These are phyloP conservation scores for Baronia brevicornis DNA, from an alignment of 2,888 invertebrate species.

Conservation along the genomic window DNA sequence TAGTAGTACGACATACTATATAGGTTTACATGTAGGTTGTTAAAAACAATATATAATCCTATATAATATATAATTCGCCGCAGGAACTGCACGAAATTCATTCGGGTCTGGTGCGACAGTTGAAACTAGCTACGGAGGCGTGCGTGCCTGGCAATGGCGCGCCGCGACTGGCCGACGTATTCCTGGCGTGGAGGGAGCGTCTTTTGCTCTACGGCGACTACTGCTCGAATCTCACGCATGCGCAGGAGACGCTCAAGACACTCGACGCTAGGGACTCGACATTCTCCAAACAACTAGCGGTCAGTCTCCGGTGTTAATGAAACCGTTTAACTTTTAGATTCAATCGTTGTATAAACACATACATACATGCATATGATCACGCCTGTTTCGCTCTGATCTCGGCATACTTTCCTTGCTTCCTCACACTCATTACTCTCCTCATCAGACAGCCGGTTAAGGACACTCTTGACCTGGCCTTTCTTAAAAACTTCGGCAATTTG, in stretches of 20 bases:
- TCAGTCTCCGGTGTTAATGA: constrained; percentile 44
- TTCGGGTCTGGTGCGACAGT: constrained; percentile 86
- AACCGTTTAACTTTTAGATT: too few relatives aligned
- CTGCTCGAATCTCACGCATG: constrained; percentile 93
- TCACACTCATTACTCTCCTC: too few relatives aligned
- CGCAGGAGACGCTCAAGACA: constrained; percentile 90
- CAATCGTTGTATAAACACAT: too few relatives aligned
- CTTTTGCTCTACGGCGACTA: constrained; percentile 96
- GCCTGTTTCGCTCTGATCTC: too few relatives aligned
- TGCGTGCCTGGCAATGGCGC: constrained; percentile 68
- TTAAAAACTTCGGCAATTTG: too few relatives aligned
- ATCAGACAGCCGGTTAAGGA: too few relatives aligned
- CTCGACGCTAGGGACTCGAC: constrained; percentile 79
- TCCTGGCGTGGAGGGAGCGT: constrained; percentile 92
- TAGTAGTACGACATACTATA: too few relatives aligned
- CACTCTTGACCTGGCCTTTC: too few relatives aligned
- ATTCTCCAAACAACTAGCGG: constrained; percentile 81
- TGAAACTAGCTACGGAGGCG: constrained; percentile 82
- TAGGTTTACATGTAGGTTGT: too few relatives aligned
- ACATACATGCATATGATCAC: too few relatives aligned
- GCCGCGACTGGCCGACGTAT: constrained; percentile 84
- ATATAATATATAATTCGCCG: constrained; percentile 14
- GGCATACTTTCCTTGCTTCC: too few relatives aligned
- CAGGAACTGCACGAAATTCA: constrained; percentile 92
- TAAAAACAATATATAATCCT: constrained; percentile 12